These are phyloP conservation scores for Ernsta delagoae DNA, from an alignment of 2,888 invertebrate genomes.

Conservation along the genomic window DNA sequence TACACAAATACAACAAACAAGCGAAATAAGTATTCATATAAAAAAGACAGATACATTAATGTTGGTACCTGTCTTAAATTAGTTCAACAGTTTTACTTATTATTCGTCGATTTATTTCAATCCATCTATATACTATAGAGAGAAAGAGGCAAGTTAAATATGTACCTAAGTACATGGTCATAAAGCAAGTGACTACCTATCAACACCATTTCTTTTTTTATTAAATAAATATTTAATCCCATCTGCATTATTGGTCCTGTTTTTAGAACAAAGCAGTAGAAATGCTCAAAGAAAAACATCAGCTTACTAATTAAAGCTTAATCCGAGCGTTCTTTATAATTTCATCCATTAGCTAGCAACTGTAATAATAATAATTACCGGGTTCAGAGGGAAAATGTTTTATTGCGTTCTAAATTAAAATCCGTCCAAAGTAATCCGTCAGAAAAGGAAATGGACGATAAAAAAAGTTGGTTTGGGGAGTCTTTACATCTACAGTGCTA, in stretches of 20 bases:
- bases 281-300: slow-evolving; percentile 56
- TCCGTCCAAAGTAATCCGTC: slow-evolving; percentile 73
- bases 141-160: too few species aligned
- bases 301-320: slow-evolving; percentile 70
- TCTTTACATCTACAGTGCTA: background rate
- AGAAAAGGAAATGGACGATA: slow-evolving; percentile 63
- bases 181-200: too few species aligned
- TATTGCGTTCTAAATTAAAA: slow-evolving; percentile 68
- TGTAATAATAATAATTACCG: slow-evolving; percentile 71
- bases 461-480: slow-evolving; percentile 15
- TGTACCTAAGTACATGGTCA: too few species aligned
- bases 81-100: too few species aligned
- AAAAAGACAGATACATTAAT: too few species aligned
- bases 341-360: slow-evolving; percentile 74
- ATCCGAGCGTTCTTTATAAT: slow-evolving; percentile 71
- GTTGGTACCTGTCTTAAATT: too few species aligned
- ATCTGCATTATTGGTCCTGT: slow-evolving; percentile 9
- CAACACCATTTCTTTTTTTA: too few species aligned
- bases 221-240: background rate
- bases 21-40: too few species aligned
- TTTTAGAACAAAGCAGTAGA: slow-evolving; percentile 37
- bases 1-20: too few species aligned
- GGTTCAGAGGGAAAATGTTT: slow-evolving; percentile 68
- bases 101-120: too few species aligned
- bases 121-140: too few species aligned